Conservation (phyloP, 2,888 invertebrate genomes). For the Prenolepis imparis region DNA sequence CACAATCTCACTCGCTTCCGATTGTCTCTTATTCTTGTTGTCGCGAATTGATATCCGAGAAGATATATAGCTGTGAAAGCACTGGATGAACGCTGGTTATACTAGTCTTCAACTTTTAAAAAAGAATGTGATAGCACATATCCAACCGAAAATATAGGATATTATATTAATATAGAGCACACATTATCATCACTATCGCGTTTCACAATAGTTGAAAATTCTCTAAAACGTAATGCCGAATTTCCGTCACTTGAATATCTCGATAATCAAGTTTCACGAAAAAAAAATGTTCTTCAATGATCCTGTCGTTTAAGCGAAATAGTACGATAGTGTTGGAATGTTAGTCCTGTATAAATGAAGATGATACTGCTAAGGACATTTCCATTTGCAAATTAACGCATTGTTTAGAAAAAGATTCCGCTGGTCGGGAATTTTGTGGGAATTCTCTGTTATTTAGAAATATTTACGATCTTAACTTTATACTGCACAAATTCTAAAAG, state of each 20-base stretch:
- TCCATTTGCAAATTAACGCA: slow-evolving; percentile 8
- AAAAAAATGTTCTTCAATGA: background rate
- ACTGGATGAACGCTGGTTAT: slow-evolving; percentile 1
- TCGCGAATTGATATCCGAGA: slow-evolving; percentile 21
- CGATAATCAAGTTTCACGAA: background rate
- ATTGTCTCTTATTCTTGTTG: background rate
- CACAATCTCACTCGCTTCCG: background rate
- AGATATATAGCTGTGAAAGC: slow-evolving; percentile 26
- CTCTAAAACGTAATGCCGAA: background rate
- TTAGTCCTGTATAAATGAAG: background rate
- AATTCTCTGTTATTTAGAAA: background rate
- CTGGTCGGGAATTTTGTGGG: slow-evolving; percentile 24
- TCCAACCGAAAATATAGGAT: slow-evolving; percentile 9
- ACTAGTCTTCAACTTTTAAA: slow-evolving; percentile 16
- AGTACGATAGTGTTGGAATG: background rate
- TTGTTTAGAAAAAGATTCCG: slow-evolving; percentile 8
- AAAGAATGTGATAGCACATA: slow-evolving; percentile 48
- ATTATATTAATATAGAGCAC: background rate
- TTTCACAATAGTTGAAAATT: slow-evolving; percentile 18
- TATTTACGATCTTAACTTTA: background rate
- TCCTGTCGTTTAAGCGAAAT: background rate
- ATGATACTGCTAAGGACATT: slow-evolving; percentile 5
- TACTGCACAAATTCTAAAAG: background rate
- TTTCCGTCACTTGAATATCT: slow-evolving; percentile 5
- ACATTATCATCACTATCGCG: slow-evolving; percentile 13